phyloP scores from a whole-genome alignment of 2,888 invertebrate genomes.

The Callimorpha dominula region DNA sequence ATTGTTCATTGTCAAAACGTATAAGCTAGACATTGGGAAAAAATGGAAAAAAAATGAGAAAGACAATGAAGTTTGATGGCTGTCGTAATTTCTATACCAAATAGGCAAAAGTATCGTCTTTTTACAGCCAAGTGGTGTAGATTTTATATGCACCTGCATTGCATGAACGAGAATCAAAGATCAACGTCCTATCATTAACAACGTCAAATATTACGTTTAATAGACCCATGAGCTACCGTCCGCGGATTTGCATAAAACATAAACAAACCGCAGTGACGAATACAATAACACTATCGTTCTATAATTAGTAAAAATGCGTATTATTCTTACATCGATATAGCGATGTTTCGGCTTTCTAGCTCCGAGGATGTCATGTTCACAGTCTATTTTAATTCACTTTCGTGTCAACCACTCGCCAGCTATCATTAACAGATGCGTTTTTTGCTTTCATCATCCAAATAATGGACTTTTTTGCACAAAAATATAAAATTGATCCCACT shows the following conservation, averaged over 20 bases:
- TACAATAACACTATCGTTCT: conserved; percentile 64
- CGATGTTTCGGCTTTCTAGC: conserved; percentile 81
- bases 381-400: conserved; percentile 65
- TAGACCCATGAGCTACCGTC: conserved; percentile 25
- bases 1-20: too few relatives aligned
- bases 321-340: conserved; percentile 82
- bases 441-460: conserved; percentile 83
- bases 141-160: conserved; percentile 33
- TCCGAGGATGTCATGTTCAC: conserved; percentile 81
- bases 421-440: conserved; percentile 70
- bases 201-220: background rate
- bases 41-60: too few relatives aligned
- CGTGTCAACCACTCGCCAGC: conserved; percentile 64
- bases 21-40: too few relatives aligned
- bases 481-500: conserved; percentile 65
- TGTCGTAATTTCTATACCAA: background rate
- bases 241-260: conserved; percentile 49
- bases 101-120: background rate
- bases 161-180: conserved; percentile 32
- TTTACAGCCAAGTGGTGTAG: conserved; percentile 2
- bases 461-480: conserved; percentile 69
- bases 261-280: conserved; percentile 61
- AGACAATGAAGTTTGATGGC: too few relatives aligned
- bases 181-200: conserved; percentile 39
- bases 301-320: conserved; percentile 71